Evolutionary conservation across 2,888 invertebrate species (phyloP), one percentile per base, ranked within the genome.

Genomic region (Julus scandinavius): DNA sequence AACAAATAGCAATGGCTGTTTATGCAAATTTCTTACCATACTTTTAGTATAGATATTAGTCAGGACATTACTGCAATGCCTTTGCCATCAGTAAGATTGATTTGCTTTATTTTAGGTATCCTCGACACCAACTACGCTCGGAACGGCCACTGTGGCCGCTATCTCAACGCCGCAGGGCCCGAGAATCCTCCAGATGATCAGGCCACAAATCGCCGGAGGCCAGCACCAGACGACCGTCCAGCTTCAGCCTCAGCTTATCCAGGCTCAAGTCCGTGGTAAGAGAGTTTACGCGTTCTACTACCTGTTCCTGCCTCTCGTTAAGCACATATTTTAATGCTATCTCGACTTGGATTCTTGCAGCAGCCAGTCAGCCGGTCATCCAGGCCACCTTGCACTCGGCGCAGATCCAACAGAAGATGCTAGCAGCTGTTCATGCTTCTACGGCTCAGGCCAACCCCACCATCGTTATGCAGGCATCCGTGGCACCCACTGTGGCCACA

Each of bases 121-220:
- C 11, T 85, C 85, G 7, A 9, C 85, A 15, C 85, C 38, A 45
- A 13, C 85, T n/a, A 85, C 41, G 0, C 49, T 85, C 7, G 85
- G 72, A 2, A 87, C 88, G n/a, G 87, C 89, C 15, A 89, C 89
- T 7, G 89, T 89, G 49, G 88, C 89, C 4, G 89, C 89, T 11
- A 88, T 89, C 11, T 88, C 89, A 7, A 89, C 89, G 7, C 88
- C 89, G 11, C 89, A 89, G 49, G 88, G 89, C 50, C 89, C 90
- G n/a, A 90, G 90, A 88, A 88, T 91, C n/a, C 90, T 91, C 84
- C 91, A 91, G 87, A 87, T 87, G 50, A 90, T 90, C 87, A 86
- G 90, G 88, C 90, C 90, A 13, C 90, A 90, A 85, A 58, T 40
- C 6, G 29, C 87, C n/a, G 87, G 87, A 5, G 20, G 40, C 41